phyloP scores from a whole-genome alignment of 1,140 invertebrate species.

The Drosophila pallidifrons region DNA sequence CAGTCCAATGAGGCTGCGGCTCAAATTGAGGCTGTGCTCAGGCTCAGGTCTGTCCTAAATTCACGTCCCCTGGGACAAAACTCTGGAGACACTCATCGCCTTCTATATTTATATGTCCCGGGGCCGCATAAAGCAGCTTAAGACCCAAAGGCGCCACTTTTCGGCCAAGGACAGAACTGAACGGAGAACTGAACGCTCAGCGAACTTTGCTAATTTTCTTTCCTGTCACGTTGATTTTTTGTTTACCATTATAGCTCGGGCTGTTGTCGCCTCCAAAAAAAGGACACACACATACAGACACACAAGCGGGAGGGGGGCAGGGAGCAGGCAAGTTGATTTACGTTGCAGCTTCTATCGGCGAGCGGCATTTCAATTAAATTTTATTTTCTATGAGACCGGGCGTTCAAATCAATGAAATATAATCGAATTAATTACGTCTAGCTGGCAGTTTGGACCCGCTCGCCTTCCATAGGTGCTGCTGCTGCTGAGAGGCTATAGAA shows the following conservation, averaged over 20 bases:
- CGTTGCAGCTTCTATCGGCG: conserved; percentile 59
- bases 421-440: conserved; percentile 84
- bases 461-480: conserved; percentile 30
- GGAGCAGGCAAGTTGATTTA: conserved; percentile 70
- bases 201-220: conserved; percentile 83
- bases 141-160: conserved; percentile 53
- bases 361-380: conserved; percentile 84
- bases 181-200: conserved; percentile 37
- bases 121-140: conserved; percentile 68
- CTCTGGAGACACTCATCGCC: conserved; percentile 29
- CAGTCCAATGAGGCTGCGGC: conserved; percentile 48
- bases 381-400: conserved; percentile 73
- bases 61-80: conserved; percentile 67
- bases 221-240: conserved; percentile 84
- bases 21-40: conserved; percentile 29
- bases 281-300: conserved; percentile 25
- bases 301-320: too few species aligned
- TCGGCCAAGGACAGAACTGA: conserved; percentile 42
- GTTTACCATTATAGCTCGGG: conserved; percentile 80
- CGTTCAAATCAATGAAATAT: conserved; percentile 82
- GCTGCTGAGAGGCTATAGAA: background rate
- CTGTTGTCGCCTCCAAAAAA: conserved; percentile 68
- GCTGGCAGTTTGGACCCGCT: conserved; percentile 38
- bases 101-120: conserved; percentile 18
- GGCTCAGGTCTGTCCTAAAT: conserved; percentile 51